Evolutionary conservation across 2,797 vertebrate genomes (phyloP).

Genomic region (Xiphophorus birchmanni): DNA sequence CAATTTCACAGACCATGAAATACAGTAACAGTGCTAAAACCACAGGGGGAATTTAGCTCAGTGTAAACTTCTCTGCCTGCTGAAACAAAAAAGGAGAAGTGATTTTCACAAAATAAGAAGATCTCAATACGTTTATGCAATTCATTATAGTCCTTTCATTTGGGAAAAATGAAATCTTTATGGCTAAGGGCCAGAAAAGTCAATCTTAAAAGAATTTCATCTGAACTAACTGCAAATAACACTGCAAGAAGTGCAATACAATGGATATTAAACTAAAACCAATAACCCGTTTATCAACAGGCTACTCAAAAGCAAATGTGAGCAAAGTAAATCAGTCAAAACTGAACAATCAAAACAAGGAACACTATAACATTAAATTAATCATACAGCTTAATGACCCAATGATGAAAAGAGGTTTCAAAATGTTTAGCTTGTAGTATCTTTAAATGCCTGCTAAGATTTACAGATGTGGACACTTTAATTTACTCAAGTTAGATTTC

Average conservation of each 20-base stretch:
- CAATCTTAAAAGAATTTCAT: conserved; percentile 45
- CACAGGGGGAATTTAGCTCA: conserved; percentile 74
- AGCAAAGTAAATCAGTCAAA: conserved; percentile 33
- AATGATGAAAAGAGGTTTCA: conserved; percentile 5
- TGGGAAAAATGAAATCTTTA: conserved; percentile 32
- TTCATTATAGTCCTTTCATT: conserved; percentile 56
- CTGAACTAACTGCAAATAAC: conserved; percentile 36
- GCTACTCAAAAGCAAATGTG: conserved; percentile 27
- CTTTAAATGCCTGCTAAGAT: not conserved
- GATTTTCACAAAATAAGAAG: conserved; percentile 56
- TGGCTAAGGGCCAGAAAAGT: conserved; percentile 33
- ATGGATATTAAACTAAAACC: conserved; percentile 58
- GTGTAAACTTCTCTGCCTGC: conserved; percentile 67
- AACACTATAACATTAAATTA: not conserved
- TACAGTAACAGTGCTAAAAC: conserved; percentile 77
- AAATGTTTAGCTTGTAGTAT: conserved; percentile 8
- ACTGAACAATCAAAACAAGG: conserved; percentile 5
- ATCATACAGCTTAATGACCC: conserved; percentile 9
- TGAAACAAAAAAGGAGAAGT: conserved; percentile 68
- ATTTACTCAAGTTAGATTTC: conserved; percentile 4
- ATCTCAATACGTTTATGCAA: conserved; percentile 58
- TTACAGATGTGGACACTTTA: conserved; percentile 1
- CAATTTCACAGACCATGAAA: conserved; percentile 81
- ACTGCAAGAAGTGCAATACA: conserved; percentile 34
- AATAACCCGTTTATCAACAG: conserved; percentile 53